phyloP scores from a whole-genome alignment of 2,797 vertebrate genomes.

The Gadopsis marmoratus region DNA sequence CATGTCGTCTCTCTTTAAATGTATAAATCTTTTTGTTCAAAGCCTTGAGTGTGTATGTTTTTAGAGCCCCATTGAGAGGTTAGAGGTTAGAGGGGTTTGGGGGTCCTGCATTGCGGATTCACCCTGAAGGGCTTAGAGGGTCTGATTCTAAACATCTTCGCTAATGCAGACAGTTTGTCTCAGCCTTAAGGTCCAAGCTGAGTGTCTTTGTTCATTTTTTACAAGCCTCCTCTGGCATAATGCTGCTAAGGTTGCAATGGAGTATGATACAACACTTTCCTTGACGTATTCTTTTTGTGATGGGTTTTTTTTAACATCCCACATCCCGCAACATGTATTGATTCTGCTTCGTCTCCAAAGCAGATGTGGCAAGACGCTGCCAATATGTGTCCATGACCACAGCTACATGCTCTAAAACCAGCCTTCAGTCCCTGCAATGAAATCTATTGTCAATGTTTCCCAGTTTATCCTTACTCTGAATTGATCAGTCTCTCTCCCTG shows the following conservation, averaged over 20 bases:
- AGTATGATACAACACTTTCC: constrained; percentile 1
- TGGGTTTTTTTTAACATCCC: neutral
- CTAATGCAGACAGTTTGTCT: constrained; percentile 53
- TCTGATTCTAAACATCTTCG: constrained; percentile 78
- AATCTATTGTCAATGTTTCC: constrained; percentile 16
- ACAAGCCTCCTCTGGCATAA: constrained; percentile 31
- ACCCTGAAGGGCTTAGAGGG: constrained; percentile 61
- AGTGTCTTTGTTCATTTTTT: constrained; percentile 49
- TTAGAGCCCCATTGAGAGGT: constrained; percentile 72
- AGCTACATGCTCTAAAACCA: constrained; percentile 19
- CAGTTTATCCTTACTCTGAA: constrained; percentile 26
- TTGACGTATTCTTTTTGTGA: constrained; percentile 7
- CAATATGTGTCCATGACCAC: constrained; percentile 8
- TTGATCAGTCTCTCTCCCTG: constrained; percentile 11
- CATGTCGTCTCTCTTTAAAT: constrained; percentile 33
- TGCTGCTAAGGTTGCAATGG: constrained; percentile 1
- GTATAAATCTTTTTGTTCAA: constrained; percentile 48
- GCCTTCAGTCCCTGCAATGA: constrained; percentile 2
- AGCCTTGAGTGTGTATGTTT: constrained; percentile 61
- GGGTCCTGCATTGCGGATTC: constrained; percentile 47
- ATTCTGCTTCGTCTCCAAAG: constrained; percentile 17
- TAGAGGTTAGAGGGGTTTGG: constrained; percentile 66
- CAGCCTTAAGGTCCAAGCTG: constrained; percentile 47
- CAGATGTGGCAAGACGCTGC: constrained; percentile 14
- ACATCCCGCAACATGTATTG: constrained; percentile 13